Percentiles rank a stretch among this genome's conserved stretches.
phyloP scores from a whole-genome alignment of 1,140 invertebrate species.

The Drosophila suzukii region DNA sequence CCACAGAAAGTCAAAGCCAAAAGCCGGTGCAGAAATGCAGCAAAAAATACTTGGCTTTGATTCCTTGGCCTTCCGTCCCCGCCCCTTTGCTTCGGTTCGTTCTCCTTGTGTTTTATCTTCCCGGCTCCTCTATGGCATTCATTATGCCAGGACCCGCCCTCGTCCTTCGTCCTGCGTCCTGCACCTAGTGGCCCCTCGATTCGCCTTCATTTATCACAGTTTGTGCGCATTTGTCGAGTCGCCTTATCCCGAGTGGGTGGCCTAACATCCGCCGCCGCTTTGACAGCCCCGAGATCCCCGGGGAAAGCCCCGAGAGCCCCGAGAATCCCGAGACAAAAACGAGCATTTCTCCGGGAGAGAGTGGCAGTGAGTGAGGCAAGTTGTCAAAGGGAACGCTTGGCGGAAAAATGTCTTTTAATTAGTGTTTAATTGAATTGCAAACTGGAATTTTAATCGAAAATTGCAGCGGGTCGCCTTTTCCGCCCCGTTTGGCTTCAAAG shows the following conservation, averaged over 20 bases:
- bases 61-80: constrained; percentile 16
- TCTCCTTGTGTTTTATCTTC: constrained; percentile 41
- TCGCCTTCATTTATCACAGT: constrained; percentile 65
- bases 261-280: constrained; percentile 36
- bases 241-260: constrained; percentile 61
- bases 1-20: constrained; percentile 38
- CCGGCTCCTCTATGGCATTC: constrained; percentile 43
- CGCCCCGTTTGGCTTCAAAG: constrained; percentile 52
- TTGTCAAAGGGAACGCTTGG: constrained; percentile 56
- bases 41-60: constrained; percentile 59
- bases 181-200: constrained; percentile 7
- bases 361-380: constrained; percentile 22
- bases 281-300: constrained; percentile 34
- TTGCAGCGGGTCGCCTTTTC: constrained; percentile 68
- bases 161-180: neutral
- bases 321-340: constrained; percentile 25
- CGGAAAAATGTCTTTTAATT: constrained; percentile 79
- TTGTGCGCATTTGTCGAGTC: constrained; percentile 67
- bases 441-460: constrained; percentile 82
- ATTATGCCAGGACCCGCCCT: constrained; percentile 30
- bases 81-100: constrained; percentile 32
- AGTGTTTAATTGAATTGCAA: constrained; percentile 80
- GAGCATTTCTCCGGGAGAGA: constrained; percentile 4
- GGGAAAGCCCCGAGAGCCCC: constrained; percentile 31
- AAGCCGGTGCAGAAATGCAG: constrained; percentile 43